phyloP scores from a whole-genome alignment of 2,888 invertebrate species.

The Sminthurinus aureus region DNA sequence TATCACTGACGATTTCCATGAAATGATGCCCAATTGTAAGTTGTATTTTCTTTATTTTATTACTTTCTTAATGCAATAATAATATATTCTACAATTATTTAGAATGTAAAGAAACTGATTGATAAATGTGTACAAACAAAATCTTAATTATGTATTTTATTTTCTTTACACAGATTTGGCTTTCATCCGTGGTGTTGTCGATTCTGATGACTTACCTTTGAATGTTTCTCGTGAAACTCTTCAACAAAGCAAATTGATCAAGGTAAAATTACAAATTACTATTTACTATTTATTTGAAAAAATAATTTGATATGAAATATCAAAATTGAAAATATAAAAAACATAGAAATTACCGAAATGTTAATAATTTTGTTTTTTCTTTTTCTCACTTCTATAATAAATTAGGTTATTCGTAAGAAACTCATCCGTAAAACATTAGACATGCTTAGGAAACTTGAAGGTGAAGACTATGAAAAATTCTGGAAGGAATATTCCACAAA shows the following conservation, averaged over 20 bases:
- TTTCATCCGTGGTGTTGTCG: constrained; percentile 96
- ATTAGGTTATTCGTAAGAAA: constrained; percentile 93
- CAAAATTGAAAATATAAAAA: background rate
- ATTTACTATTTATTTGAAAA: background rate
- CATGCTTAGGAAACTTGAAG: constrained; percentile 96
- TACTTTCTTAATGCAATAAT: no score
- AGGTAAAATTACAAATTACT: constrained; percentile 64
- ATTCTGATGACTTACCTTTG: constrained; percentile 97
- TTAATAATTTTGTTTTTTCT: background rate
- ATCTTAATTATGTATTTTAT: no score
- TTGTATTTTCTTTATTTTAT: background rate
- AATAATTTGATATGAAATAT: background rate
- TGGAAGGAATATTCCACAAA: constrained; percentile 99
- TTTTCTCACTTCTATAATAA: constrained; percentile 20
- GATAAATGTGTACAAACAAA: no score
- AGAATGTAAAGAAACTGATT: no score
- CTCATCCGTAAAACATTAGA: constrained; percentile 95
- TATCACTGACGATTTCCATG: constrained; percentile 99
- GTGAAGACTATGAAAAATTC: constrained; percentile 88
- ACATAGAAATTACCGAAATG: background rate
- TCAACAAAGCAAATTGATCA: constrained; percentile 98
- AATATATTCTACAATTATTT: no score
- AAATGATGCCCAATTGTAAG: constrained; percentile 78
- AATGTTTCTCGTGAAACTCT: constrained; percentile 98
- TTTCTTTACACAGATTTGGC: constrained; percentile 80